These are phyloP conservation scores for Caracal caracal DNA, from an alignment of 2,113 vertebrate genomes.

Conservation along the genomic window DNA sequence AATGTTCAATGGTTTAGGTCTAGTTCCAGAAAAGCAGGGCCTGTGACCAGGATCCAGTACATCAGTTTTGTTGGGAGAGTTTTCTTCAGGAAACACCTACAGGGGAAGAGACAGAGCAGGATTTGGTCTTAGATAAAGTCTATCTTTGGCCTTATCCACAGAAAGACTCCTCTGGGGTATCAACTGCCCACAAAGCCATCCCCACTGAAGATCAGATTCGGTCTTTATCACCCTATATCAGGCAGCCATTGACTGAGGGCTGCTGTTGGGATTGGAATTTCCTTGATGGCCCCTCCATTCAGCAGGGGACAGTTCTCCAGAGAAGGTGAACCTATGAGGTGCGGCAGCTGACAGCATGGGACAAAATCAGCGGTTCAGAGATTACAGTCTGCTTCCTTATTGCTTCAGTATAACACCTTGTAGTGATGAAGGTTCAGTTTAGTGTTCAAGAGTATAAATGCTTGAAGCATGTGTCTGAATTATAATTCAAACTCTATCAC, in stretches of 20 bases:
- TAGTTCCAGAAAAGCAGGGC: neutral
- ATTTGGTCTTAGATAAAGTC: neutral
- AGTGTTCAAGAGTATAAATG: neutral
- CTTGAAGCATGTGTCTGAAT: neutral
- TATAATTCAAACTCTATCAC: neutral
- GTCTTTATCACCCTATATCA: neutral
- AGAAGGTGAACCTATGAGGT: neutral
- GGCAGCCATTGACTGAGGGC: neutral
- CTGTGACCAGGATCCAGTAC: neutral
- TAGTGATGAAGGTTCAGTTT: neutral
- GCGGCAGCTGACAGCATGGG: neutral
- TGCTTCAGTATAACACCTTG: neutral
- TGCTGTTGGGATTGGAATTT: neutral
- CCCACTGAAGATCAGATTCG: accelerated
- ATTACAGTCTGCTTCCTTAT: neutral
- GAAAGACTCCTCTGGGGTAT: neutral
- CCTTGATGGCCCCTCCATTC: neutral
- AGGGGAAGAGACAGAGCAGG: neutral
- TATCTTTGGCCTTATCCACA: neutral
- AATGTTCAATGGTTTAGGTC: neutral
- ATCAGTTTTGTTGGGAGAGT: neutral
- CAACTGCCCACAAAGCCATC: neutral
- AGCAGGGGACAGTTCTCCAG: neutral
- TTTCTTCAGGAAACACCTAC: neutral
- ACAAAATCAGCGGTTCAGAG: neutral